phyloP scores from a whole-genome alignment of 2,888 invertebrate genomes.

The Ophion obscuratus region DNA sequence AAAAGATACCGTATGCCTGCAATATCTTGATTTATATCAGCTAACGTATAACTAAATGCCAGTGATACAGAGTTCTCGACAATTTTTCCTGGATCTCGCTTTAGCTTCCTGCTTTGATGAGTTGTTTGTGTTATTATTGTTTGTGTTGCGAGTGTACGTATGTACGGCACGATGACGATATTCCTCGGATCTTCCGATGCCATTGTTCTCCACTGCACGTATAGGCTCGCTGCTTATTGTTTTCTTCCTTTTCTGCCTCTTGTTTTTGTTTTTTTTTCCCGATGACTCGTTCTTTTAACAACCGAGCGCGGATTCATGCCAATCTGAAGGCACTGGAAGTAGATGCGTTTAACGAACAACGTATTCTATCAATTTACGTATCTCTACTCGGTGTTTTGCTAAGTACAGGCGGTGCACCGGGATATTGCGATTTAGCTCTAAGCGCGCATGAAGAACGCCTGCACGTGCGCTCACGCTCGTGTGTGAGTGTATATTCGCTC shows the following conservation, averaged over 20 bases:
- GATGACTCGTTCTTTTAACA: conserved; percentile 61
- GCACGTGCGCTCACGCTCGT: conserved; percentile 4
- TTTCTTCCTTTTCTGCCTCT: conserved; percentile 4
- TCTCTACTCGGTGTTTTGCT: conserved; percentile 33
- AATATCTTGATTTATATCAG: conserved; percentile 35
- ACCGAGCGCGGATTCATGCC: conserved; percentile 27
- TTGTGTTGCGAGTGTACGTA: not conserved
- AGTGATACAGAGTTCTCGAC: not conserved
- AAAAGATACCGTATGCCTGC: not conserved
- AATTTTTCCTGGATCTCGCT: conserved; percentile 25
- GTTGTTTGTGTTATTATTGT: conserved; percentile 43
- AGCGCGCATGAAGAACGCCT: conserved; percentile 43
- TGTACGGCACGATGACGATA: conserved; percentile 17
- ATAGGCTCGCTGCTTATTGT: conserved; percentile 15
- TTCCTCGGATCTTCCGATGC: conserved; percentile 44
- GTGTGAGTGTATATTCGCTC: conserved; percentile 44
- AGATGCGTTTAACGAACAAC: conserved; percentile 15
- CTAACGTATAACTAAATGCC: conserved; percentile 43
- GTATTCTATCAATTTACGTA: conserved; percentile 47
- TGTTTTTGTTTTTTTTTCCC: conserved; percentile 32
- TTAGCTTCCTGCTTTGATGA: conserved; percentile 28
- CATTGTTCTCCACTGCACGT: conserved; percentile 59
- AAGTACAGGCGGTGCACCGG: conserved; percentile 23
- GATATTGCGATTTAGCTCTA: conserved; percentile 65
- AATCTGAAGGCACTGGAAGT: conserved; percentile 17